These are phyloP conservation scores for Scomber japonicus DNA, from an alignment of 2,113 vertebrate species.

Conservation along the genomic window DNA sequence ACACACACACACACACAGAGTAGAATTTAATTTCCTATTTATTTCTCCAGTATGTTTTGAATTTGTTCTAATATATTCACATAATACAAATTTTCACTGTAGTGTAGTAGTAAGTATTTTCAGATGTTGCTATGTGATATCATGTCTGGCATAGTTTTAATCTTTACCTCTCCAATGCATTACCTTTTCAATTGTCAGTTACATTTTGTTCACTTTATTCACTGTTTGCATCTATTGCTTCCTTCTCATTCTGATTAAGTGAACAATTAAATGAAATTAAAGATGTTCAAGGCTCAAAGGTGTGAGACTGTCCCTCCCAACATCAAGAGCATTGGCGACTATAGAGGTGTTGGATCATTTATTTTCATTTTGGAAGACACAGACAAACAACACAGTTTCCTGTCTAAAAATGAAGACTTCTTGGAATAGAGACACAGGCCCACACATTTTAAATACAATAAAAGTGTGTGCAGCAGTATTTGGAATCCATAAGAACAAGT, in stretches of 20 bases:
- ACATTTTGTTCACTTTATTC: background rate
- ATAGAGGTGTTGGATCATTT: too few species aligned
- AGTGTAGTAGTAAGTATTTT: background rate
- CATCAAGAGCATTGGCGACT: too few species aligned
- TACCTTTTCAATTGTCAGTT: background rate
- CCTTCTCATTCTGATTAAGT: background rate
- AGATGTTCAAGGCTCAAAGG: too few species aligned
- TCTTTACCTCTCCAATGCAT: background rate
- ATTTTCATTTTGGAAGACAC: too few species aligned
- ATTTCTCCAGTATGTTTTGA: conserved; percentile 10
- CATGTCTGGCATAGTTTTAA: background rate
- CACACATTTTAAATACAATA: too few species aligned
- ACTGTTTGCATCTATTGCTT: background rate
- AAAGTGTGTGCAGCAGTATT: too few species aligned
- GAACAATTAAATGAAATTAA: too few species aligned
- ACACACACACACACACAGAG: background rate
- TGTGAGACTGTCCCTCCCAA: background rate
- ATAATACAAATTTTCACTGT: background rate
- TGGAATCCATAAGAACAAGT: too few species aligned
- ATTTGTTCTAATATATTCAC: background rate
- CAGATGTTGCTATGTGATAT: background rate
- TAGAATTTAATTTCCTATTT: background rate
- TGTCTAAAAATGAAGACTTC: too few species aligned
- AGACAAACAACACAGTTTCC: too few species aligned
- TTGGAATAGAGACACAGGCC: too few species aligned